These are phyloP conservation scores for Ormyrus rosae DNA, from an alignment of 2,888 invertebrate genomes.

Conservation along the genomic window DNA sequence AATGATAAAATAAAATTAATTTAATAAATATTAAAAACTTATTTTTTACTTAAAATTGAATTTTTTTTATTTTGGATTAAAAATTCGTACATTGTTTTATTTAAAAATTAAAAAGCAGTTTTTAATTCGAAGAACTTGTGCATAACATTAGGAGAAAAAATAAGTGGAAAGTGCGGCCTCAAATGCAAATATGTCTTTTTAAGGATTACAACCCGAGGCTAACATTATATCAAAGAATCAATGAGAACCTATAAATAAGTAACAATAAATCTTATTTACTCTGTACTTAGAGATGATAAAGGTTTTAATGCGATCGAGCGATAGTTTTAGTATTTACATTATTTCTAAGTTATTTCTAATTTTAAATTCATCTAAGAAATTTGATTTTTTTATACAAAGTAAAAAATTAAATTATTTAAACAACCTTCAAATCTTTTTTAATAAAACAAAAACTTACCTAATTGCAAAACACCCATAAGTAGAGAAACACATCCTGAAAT, in stretches of 20 bases:
- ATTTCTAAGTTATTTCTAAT: background rate
- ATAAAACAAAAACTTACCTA: slow-evolving; percentile 77
- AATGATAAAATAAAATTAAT: no score
- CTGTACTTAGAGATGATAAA: background rate
- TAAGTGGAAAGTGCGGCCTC: background rate
- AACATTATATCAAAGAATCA: slow-evolving; percentile 18
- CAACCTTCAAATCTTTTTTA: no score
- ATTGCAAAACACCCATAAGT: slow-evolving; percentile 84
- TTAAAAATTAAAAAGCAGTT: no score
- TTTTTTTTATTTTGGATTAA: no score
- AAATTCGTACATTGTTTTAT: no score
- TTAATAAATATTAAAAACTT: no score
- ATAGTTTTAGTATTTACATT: background rate
- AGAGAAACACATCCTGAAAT: slow-evolving; percentile 84
- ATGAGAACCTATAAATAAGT: slow-evolving; percentile 14
- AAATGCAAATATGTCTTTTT: background rate
- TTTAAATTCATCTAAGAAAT: no score
- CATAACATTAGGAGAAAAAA: no score
- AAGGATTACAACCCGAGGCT: slow-evolving; percentile 7
- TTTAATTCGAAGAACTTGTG: no score
- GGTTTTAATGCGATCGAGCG: background rate
- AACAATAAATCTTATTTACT: slow-evolving; percentile 5
- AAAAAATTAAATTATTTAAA: no score
- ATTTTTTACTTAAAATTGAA: no score
- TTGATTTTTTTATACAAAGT: no score